Evolutionary conservation across 2,797 vertebrate genomes (phyloP).

Genomic region (Salarias fasciatus): DNA sequence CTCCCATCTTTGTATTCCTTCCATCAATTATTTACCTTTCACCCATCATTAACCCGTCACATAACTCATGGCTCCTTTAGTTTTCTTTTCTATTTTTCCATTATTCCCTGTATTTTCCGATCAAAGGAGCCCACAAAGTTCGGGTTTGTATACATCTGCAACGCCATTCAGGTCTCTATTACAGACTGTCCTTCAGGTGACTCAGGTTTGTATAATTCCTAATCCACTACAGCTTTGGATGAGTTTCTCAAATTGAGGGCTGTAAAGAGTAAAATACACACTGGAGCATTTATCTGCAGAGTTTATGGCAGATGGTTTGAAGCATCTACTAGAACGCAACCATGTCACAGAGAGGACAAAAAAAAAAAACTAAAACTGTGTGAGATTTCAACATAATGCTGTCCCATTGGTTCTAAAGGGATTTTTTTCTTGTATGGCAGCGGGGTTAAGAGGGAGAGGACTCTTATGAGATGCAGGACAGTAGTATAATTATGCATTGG

Average conservation of each 20-base stretch:
- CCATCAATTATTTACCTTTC: conserved; percentile 5
- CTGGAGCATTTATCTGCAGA: background rate
- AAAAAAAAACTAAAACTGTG: conserved; percentile 15
- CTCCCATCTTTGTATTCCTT: conserved; percentile 19
- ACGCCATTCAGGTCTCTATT: conserved; percentile 24
- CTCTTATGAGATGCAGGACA: conserved; percentile 14
- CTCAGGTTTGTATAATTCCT: conserved; percentile 19
- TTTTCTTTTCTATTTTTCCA: conserved; percentile 13
- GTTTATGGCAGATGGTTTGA: conserved; percentile 24
- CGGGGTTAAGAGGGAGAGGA: background rate
- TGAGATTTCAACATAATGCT: conserved; percentile 14
- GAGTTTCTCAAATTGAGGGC: conserved; percentile 11
- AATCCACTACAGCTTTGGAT: conserved; percentile 7
- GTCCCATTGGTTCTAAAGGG: conserved; percentile 4
- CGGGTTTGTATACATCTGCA: conserved; percentile 26
- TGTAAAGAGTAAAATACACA: conserved; percentile 13
- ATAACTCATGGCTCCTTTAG: conserved; percentile 7
- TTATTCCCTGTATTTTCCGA: conserved; percentile 16
- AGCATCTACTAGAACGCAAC: conserved; percentile 11
- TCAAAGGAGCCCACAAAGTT: conserved; percentile 24
- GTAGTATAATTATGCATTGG: conserved; percentile 15
- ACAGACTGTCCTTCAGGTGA: conserved; percentile 20
- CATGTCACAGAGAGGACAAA: conserved; percentile 11
- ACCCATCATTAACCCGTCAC: background rate
- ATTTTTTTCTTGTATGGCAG: conserved; percentile 9